These are phyloP conservation scores for Manis crassicaudata DNA, from an alignment of 2,797 vertebrate genomes.

Conservation along the genomic window DNA sequence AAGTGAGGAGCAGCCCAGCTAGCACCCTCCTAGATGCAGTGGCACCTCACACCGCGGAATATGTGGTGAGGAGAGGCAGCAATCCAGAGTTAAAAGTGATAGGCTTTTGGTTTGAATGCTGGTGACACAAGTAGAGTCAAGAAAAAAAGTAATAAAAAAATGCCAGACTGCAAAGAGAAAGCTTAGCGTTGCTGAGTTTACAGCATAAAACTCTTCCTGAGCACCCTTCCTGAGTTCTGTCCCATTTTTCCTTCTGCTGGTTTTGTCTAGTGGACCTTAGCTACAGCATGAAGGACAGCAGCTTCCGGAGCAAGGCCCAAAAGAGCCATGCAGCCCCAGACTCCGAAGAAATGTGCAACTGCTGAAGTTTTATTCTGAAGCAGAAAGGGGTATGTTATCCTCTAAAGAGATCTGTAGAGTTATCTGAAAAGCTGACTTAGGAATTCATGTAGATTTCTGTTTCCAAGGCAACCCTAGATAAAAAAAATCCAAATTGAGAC, in stretches of 20 bases:
- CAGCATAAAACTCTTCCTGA: background rate
- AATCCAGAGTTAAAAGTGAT: constrained; percentile 22
- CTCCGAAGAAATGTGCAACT: background rate
- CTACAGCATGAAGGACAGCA: background rate
- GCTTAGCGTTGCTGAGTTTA: background rate
- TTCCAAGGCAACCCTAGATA: background rate
- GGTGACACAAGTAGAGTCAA: background rate
- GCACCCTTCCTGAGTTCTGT: background rate
- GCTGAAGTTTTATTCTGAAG: constrained; percentile 10
- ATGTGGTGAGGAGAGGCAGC: background rate
- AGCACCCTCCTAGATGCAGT: background rate
- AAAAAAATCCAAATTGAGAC: background rate
- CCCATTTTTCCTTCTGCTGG: background rate
- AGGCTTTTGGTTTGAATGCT: constrained; percentile 34
- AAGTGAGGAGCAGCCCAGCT: background rate
- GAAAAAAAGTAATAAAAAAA: no score
- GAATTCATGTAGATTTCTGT: constrained; percentile 1
- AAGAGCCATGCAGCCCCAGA: background rate
- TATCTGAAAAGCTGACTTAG: background rate
- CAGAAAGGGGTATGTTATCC: background rate
- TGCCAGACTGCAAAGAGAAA: background rate
- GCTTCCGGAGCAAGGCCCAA: constrained; percentile 23
- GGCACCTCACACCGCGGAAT: background rate
- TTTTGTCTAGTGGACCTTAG: constrained; percentile 5
- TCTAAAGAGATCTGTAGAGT: background rate